Evolutionary conservation across 2,888 invertebrate species (phyloP).

Genomic region (Daptonema setosum): DNA sequence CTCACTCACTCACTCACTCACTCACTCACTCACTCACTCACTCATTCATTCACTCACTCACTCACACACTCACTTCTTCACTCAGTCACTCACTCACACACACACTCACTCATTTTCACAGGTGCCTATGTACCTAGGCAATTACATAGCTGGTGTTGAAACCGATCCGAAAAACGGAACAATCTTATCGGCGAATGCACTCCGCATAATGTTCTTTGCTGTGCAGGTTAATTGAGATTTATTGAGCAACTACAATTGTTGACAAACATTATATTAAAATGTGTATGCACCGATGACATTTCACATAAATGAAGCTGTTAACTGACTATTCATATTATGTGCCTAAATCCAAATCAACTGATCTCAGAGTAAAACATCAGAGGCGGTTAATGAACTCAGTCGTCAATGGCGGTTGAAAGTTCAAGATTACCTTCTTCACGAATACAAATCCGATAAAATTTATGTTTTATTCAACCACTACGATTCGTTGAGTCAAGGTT

Average conservation of each 20-base stretch:
- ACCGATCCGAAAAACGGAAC: not conserved
- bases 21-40: no score
- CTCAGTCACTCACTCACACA: no score
- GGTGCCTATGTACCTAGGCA: conserved; percentile 26
- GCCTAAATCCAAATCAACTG: no score
- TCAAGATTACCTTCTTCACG: not conserved
- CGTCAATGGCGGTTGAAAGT: not conserved
- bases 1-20: no score
- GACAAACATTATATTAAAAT: no score
- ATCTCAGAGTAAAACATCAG: not conserved
- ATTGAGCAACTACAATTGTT: no score
- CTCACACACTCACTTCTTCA: no score
- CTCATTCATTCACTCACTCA: no score
- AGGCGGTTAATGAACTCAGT: not conserved
- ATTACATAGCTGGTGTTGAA: conserved; percentile 15
- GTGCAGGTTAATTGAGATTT: conserved; percentile 2
- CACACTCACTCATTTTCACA: no score
- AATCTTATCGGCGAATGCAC: not conserved
- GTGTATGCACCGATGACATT: no score
- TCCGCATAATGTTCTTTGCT: not conserved
- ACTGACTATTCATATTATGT: no score
- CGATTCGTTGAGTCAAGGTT: conserved; percentile 18
- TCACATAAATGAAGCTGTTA: no score
- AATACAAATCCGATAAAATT: conserved; percentile 8
- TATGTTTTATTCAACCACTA: conserved; percentile 22